Conservation (phyloP, 2,113 vertebrate species). For the Pithys albifrons region DNA sequence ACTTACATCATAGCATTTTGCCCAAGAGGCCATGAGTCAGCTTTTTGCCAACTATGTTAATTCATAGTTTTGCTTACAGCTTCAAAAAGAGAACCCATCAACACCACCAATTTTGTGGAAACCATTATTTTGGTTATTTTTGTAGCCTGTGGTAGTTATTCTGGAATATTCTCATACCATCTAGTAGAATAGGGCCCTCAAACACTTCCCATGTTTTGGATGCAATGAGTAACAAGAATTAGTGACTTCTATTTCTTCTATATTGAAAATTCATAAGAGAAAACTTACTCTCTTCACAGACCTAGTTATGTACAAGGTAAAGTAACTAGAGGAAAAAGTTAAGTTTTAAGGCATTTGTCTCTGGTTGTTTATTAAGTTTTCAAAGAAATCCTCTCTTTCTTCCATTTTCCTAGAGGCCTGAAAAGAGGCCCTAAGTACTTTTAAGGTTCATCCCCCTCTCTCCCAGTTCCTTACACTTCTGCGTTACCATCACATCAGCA, state of each 20-base stretch:
- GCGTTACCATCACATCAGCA: not conserved
- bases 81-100: not conserved
- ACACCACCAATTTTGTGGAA: not conserved
- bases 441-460: not conserved
- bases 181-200: not conserved
- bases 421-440: not conserved
- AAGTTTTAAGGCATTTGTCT: not conserved
- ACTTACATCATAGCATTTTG: not conserved
- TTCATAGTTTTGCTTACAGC: not conserved
- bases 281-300: not conserved
- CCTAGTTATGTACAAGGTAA: not conserved
- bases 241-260: not conserved
- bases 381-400: not conserved
- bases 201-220: not conserved
- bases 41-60: not conserved
- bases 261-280: not conserved
- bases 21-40: not conserved
- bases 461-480: not conserved
- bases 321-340: not conserved
- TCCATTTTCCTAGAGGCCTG: not conserved
- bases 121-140: not conserved
- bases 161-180: not conserved
- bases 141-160: accelerated
- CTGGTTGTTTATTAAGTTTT: not conserved
- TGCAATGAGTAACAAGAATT: not conserved